These are phyloP conservation scores for Eolophus roseicapilla DNA, from an alignment of 2,113 vertebrate genomes.

Conservation along the genomic window DNA sequence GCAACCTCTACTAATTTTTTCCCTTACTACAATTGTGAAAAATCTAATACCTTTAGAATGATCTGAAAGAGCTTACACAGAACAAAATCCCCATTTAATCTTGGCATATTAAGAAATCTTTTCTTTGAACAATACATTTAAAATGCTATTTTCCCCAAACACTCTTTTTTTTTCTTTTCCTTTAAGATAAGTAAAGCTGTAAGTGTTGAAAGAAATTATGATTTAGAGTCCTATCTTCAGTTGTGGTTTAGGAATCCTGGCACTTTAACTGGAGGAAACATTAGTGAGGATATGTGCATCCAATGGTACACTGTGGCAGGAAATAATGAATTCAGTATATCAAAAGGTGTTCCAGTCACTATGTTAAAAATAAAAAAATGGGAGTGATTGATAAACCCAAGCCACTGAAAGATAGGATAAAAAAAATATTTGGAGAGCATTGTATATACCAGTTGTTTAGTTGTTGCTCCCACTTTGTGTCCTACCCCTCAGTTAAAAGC, in stretches of 20 bases:
- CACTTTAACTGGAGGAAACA: neutral
- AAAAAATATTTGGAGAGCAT: neutral
- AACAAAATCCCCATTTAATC: constrained; percentile 47
- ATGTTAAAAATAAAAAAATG: neutral
- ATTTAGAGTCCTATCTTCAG: neutral
- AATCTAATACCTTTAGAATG: constrained; percentile 54
- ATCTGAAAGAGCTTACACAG: constrained; percentile 44
- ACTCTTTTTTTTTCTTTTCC: neutral
- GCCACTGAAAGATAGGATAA: neutral
- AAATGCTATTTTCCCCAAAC: constrained; percentile 29
- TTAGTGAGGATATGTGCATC: neutral
- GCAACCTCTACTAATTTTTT: constrained; percentile 40
- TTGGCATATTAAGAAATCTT: constrained; percentile 30
- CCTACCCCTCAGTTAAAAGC: neutral
- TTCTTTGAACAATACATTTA: constrained; percentile 9
- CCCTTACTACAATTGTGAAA: constrained; percentile 25
- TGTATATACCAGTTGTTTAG: neutral
- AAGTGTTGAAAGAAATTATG: neutral
- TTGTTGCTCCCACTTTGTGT: neutral
- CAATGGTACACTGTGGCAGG: neutral
- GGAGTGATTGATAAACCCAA: neutral
- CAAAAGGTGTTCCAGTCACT: neutral
- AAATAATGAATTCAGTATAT: neutral
- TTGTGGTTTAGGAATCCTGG: neutral
- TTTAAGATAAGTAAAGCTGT: neutral